phyloP scores from a whole-genome alignment of 2,888 invertebrate genomes.

The Cheilosia vernalis region DNA sequence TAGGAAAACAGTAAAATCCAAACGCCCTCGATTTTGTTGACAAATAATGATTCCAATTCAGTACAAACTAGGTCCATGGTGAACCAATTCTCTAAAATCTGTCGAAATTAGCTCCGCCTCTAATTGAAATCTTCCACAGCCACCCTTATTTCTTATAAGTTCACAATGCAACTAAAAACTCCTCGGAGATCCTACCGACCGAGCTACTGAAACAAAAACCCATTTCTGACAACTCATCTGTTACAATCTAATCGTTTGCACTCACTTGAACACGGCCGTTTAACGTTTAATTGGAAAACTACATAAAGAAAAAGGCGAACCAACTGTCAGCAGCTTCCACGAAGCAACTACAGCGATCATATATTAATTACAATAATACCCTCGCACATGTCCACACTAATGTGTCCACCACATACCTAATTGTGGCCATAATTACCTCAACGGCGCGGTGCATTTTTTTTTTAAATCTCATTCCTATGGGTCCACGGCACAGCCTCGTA shows the following conservation, averaged over 20 bases:
- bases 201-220: background rate
- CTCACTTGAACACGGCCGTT: constrained; percentile 6
- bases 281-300: constrained; percentile 61
- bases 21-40: too few species aligned
- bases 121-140: too few species aligned
- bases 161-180: too few species aligned
- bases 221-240: background rate
- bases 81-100: too few species aligned
- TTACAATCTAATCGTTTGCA: background rate
- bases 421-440: constrained; percentile 53
- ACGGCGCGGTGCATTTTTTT: constrained; percentile 35
- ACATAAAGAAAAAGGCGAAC: background rate
- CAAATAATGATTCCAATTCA: too few species aligned
- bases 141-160: too few species aligned
- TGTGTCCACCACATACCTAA: constrained; percentile 55
- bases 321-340: constrained; percentile 48
- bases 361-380: constrained; percentile 69
- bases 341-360: constrained; percentile 36
- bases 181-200: background rate
- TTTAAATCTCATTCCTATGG: constrained; percentile 49
- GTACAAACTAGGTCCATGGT: too few species aligned
- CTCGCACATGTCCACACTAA: constrained; percentile 38
- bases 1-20: too few species aligned
- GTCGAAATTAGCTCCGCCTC: too few species aligned
- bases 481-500: constrained; percentile 54